These are phyloP conservation scores for Palythoa heliodiscus DNA, from an alignment of 92 coral and sea anemone species.

Conservation along the genomic window DNA sequence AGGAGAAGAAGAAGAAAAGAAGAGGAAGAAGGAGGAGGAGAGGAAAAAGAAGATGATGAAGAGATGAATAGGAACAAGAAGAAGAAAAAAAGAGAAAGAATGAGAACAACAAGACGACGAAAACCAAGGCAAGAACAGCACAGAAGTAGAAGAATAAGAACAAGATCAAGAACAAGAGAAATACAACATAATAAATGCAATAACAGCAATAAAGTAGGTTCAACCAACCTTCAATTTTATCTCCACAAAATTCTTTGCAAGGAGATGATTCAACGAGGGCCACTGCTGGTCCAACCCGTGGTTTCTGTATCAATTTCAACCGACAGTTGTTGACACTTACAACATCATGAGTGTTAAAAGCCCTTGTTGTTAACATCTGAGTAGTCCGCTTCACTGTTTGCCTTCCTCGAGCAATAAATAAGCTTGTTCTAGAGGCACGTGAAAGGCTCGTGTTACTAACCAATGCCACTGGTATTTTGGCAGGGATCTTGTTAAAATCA, in stretches of 20 bases:
- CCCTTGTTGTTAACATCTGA: conserved; percentile 11
- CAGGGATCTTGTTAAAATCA: not conserved
- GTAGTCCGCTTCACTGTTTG: not conserved
- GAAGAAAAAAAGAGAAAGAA: no score
- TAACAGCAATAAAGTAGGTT: not conserved
- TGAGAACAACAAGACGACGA: no score
- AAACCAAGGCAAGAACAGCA: no score
- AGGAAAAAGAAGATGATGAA: no score
- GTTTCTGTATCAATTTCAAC: conserved; percentile 10
- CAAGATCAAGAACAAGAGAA: no score
- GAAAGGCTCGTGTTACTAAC: conserved; percentile 3
- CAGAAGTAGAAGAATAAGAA: no score
- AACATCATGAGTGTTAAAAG: conserved; percentile 42
- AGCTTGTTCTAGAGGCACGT: conserved; percentile 35
- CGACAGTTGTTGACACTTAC: conserved; percentile 26
- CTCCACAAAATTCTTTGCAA: not conserved
- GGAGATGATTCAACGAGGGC: not conserved
- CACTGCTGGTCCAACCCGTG: conserved; percentile 2
- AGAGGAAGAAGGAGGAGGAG: no score
- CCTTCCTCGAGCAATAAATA: conserved; percentile 34
- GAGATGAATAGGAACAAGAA: no score
- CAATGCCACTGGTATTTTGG: conserved; percentile 6
- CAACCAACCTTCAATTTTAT: not conserved
- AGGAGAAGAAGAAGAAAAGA: no score
- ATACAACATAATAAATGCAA: not conserved